Base-by-base conservation (phyloP, 2,113 vertebrate species). In the Amazona guildingii region DNA sequence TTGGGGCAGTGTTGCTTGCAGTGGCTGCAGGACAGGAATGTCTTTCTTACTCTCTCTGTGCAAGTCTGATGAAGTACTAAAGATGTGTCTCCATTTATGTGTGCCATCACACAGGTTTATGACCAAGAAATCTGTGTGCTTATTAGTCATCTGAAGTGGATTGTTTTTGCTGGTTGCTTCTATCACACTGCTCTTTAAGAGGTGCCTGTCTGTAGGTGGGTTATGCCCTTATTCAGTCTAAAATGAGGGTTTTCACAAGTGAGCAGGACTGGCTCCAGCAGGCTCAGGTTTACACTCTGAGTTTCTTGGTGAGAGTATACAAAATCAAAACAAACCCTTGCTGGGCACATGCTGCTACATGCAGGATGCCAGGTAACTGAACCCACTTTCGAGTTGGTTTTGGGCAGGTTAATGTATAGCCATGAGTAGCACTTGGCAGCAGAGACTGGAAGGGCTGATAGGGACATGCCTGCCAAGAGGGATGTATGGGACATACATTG, bases 401-500 rank as follows among this genome's bases (percentile, higher is more conserved):
- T 28, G 51, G 48, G 29, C 17, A 44, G 20, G 21, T 24, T 5
- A 17, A 59, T 2, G 0, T 31, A 18, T 16, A 37, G 25, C 28
- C 14, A 3, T 19, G 29, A 46, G 62, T 24, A 25, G 35, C 46
- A 29, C 11, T 12, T 51, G 68, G 43, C 48, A 63, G 11, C 14
- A 66, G 79, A 43, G 62, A 13, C 8, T 43, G 33, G 35, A n/a
- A 83, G 28, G 31, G 31, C 64, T 75, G 35, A 35, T 9, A 2
- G 27, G 59, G 28, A 64, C 4, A 1, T 4, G 9, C 2, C 15
- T 79, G 4, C 54, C 17, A 9, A 17, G 33, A 44, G 39, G 66
- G 43, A 31, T 54, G 19, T 11, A 2, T 1, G 1, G 37, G 39
- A 29, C 25, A 66, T 28, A 35, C 1, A 0, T 31, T 87, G 48